Base-by-base conservation (phyloP, 1,140 invertebrate genomes). In the Ceratina australensis region DNA sequence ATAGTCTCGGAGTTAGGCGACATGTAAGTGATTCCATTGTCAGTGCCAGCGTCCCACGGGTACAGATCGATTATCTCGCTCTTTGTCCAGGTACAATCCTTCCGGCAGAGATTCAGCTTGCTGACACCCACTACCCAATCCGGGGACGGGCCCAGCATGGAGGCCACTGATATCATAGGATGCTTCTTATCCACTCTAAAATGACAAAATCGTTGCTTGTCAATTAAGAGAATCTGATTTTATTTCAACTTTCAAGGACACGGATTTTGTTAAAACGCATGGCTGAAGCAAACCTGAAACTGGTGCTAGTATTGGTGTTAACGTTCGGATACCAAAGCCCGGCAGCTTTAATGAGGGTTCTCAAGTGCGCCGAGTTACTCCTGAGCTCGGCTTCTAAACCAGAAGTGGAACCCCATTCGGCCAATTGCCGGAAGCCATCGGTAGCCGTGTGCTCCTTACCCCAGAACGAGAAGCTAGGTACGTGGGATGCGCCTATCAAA, bases 111-210 rank as follows among this genome's bases (percentile, higher is more conserved):
- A 90, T 99, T 97, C 28, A 98, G 89, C 5, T 95, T 95, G 78
- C 95, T 97, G 1, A 99, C 94, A 20, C 98, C 98, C 33, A 99
- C 95, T 56, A 98, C 96, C 98, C 98, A 99, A 92, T 99, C 98
- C 0, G 98, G 98, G 20, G 97, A 97, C 0, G 98, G 98, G 0
- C 97, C 95, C 92, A 99, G 95, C 98, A 99, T 99, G 16, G 98
- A 98, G 0, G 97, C 95, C 1, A 99, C 91, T 0, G 99, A 99
- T 2, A 99, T 93, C 64, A 98, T 93, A 83, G 98, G 97, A 88
- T 98, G 96, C 86, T 95, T 95, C 57, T 95, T 94, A 91, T 99
- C 98, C 0, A 98, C 97, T 59, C 95, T 92, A 63, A 12, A 3
- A 42, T 28, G 54, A 47, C 2, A 3, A 20, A 33, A n/a, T n/a